Base-by-base conservation (phyloP, 2,113 vertebrate genomes). In the Burhinus oedicnemus region DNA sequence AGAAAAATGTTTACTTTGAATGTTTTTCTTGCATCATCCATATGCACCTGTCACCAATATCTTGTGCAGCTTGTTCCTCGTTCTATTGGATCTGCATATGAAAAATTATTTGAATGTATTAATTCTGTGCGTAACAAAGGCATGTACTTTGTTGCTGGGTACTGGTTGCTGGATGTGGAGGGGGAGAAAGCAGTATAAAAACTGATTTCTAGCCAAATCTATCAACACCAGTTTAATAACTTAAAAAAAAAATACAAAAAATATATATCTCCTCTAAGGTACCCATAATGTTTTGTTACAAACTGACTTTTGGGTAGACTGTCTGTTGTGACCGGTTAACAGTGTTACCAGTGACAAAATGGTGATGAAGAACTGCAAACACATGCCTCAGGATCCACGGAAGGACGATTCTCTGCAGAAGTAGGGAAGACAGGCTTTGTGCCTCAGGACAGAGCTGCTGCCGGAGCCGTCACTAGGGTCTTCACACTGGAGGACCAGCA, bases 381-480 rank as follows among this genome's bases (percentile, higher is more conserved):
- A 19, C 30, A 26, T 1, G 15, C 38, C 65, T 88, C 20, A 44
- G 1, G 64, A 66, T 66, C 66, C 7, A 5, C 40, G 44, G 83
- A 38, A 54, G 88, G 60, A 54, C 11, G 69, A n/a, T 85, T 64
- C 47, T 93, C 26, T 42, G 30, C 34, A 19, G 19, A 29, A 57
- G 77, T 4, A 60, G 84, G 55, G 89, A 80, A 91, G 87, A 42
- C 52, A 18, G 60, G 12, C 54, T 66, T 87, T 55, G 15, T 36
- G 74, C 61, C 54, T 70, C 82, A 93, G 84, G 84, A 60, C 55
- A 14, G 76, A 74, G 95, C 97, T 85, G 91, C 94, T 91, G 87
- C 96, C 94, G 80, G 96, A 79, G 84, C 83, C 91, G 70, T 95
- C 91, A 61, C 93, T 62, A 0, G 32, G 62, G 34, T 61, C 17